A percentile compares a stretch with the other conserved stretches of the same genome.
Conservation (phyloP, 2,113 vertebrate genomes). For the Melanostigma gelatinosum region DNA sequence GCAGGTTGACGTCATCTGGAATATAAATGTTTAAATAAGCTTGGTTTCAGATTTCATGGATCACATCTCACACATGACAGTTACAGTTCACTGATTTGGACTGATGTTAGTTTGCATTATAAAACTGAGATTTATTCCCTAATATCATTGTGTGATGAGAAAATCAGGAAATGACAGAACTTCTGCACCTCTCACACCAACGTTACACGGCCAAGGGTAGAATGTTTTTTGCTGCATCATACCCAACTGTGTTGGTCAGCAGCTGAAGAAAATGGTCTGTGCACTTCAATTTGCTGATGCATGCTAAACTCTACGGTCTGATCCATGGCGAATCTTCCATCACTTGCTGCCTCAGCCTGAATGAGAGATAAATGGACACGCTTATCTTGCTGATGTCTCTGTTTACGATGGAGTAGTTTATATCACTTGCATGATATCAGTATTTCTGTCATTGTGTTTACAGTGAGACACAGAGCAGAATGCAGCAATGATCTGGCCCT, state of each 20-base stretch:
- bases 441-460: constrained; percentile 9
- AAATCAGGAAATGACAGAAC: not conserved
- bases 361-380: constrained; percentile 20
- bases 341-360: constrained; percentile 30
- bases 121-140: not conserved
- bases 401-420: constrained; percentile 5
- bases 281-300: constrained; percentile 44
- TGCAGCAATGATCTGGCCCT: too few relatives aligned
- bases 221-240: constrained; percentile 49
- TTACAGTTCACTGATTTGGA: not conserved
- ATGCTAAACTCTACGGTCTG: constrained; percentile 23
- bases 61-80: not conserved
- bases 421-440: constrained; percentile 18
- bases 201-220: constrained; percentile 6
- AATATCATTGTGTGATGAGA: not conserved
- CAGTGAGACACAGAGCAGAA: not conserved
- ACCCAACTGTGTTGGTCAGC: constrained; percentile 51
- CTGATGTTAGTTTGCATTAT: not conserved
- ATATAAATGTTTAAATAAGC: constrained; percentile 11
- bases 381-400: constrained; percentile 32
- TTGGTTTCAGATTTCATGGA: constrained; percentile 15
- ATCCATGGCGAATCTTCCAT: constrained; percentile 44
- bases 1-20: not conserved
- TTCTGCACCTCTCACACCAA: not conserved
- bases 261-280: constrained; percentile 43